A percentile compares a stretch with the other conserved stretches of the same genome.
These are phyloP conservation scores for Bostrychus sinensis DNA, from an alignment of 2,113 vertebrate species.

Conservation along the genomic window DNA sequence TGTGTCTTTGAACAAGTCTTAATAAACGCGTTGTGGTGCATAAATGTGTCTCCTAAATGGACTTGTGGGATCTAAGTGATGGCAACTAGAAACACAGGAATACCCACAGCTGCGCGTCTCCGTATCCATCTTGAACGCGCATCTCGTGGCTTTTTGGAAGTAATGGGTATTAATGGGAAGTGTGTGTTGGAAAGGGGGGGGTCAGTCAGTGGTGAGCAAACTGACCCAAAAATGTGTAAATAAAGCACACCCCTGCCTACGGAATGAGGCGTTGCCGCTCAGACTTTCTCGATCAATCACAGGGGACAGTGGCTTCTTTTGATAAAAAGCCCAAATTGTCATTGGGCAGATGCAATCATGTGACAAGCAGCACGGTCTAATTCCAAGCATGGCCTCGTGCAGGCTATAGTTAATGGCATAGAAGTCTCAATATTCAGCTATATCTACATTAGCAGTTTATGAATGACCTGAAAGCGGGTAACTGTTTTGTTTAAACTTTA, in stretches of 20 bases:
- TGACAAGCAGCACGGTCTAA: slow-evolving; percentile 99
- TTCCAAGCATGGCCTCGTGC: slow-evolving; percentile 98
- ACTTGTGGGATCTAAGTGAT: neutral
- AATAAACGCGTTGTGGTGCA: too few relatives aligned
- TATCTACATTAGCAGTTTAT: slow-evolving; percentile 93
- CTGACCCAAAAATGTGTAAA: slow-evolving; percentile 87
- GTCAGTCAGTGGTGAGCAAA: slow-evolving; percentile 57
- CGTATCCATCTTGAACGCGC: slow-evolving; percentile 28
- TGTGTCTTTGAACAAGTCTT: neutral
- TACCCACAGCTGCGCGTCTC: neutral
- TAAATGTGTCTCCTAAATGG: neutral
- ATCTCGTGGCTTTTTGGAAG: neutral
- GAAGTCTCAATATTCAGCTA: slow-evolving; percentile 93
- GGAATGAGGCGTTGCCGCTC: slow-evolving; percentile 95
- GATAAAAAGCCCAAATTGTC: slow-evolving; percentile 99
- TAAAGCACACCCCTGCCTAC: slow-evolving; percentile 88
- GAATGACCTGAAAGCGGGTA: slow-evolving; percentile 80
- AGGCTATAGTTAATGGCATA: slow-evolving; percentile 98
- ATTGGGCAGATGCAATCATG: slow-evolving; percentile 99
- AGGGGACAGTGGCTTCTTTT: slow-evolving; percentile 99
- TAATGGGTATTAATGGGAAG: neutral
- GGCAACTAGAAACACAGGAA: neutral
- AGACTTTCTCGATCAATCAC: slow-evolving; percentile 99
- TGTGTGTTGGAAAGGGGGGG: neutral
- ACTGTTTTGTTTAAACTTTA: slow-evolving; percentile 83